Evolutionary conservation across 2,888 invertebrate genomes (phyloP).

Genomic region (Aplocera efformata): DNA sequence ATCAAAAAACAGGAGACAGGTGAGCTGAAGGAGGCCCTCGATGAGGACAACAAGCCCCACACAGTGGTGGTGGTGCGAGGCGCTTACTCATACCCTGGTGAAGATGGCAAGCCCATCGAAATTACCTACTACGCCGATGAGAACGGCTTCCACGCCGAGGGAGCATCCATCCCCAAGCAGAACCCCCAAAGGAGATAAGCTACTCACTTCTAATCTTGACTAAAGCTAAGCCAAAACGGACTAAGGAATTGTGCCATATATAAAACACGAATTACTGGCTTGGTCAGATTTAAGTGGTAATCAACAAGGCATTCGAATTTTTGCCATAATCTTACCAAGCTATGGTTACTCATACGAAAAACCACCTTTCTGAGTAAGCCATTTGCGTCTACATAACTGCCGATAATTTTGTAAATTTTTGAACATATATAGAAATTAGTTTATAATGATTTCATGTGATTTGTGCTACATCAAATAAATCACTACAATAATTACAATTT

Average conservation of each 20-base stretch:
- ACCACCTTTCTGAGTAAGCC: too few species aligned
- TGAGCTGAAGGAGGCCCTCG: constrained; percentile 56
- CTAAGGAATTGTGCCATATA: constrained; percentile 7
- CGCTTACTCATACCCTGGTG: constrained; percentile 76
- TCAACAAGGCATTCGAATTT: too few species aligned
- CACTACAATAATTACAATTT: too few species aligned
- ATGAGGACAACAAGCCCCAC: constrained; percentile 80
- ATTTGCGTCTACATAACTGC: too few species aligned
- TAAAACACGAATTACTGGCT: neutral
- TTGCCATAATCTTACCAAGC: too few species aligned
- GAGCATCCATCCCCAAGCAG: constrained; percentile 82
- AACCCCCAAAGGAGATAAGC: constrained; percentile 47
- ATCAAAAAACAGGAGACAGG: constrained; percentile 79
- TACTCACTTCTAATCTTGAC: too few species aligned
- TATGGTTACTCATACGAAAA: too few species aligned
- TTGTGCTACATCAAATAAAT: too few species aligned
- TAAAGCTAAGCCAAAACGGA: constrained; percentile 5
- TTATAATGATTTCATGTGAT: too few species aligned
- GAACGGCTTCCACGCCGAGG: constrained; percentile 82
- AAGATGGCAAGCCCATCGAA: constrained; percentile 76
- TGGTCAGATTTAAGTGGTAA: too few species aligned
- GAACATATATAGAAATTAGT: too few species aligned
- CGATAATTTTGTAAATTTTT: too few species aligned
- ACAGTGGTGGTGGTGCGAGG: constrained; percentile 81
- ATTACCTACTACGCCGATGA: constrained; percentile 82